Conservation (phyloP, 1,140 invertebrate species). For the Drosophila pseudoananassae region DNA sequence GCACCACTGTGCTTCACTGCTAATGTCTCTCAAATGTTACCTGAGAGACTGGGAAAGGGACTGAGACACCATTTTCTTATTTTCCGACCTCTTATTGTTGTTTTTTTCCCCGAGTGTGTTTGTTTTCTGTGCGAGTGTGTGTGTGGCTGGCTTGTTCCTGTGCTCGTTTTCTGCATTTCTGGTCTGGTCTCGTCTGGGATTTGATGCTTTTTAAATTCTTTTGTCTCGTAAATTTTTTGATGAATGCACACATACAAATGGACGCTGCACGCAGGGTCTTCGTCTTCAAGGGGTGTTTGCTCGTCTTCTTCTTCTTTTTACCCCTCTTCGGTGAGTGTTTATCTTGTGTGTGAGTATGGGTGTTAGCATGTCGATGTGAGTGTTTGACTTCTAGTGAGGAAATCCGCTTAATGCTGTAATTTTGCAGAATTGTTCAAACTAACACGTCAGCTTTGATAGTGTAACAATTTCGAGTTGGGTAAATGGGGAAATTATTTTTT, state of each 20-base stretch:
- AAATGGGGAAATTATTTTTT: slow-evolving; percentile 8
- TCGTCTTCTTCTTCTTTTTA: slow-evolving; percentile 15
- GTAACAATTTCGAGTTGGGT: slow-evolving; percentile 15
- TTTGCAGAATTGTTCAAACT: slow-evolving; percentile 54
- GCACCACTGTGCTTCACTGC: slow-evolving; percentile 50
- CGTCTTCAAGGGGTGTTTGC: slow-evolving; percentile 47
- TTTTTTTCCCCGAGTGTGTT: slow-evolving; percentile 23
- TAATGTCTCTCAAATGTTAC: slow-evolving; percentile 73
- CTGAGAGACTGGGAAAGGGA: slow-evolving; percentile 35
- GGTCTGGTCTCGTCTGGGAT: slow-evolving; percentile 63
- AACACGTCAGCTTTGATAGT: slow-evolving; percentile 58
- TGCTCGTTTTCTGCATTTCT: slow-evolving; percentile 59
- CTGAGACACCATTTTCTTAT: slow-evolving; percentile 76
- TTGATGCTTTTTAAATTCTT: slow-evolving; percentile 74
- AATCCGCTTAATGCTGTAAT: slow-evolving; percentile 82
- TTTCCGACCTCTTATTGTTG: slow-evolving; percentile 21
- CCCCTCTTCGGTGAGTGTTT: slow-evolving; percentile 28
- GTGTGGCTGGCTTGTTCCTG: slow-evolving; percentile 58
- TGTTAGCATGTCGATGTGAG: slow-evolving; percentile 28
- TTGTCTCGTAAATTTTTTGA: slow-evolving; percentile 70
- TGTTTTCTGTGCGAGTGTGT: slow-evolving; percentile 40
- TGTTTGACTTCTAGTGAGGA: slow-evolving; percentile 74
- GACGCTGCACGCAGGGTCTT: slow-evolving; percentile 27
- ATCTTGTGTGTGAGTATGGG: slow-evolving; percentile 28
- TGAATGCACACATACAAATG: slow-evolving; percentile 32